Evolutionary conservation across 2,888 invertebrate genomes (phyloP).

Genomic region (Sinopyrophorus schimmeli): DNA sequence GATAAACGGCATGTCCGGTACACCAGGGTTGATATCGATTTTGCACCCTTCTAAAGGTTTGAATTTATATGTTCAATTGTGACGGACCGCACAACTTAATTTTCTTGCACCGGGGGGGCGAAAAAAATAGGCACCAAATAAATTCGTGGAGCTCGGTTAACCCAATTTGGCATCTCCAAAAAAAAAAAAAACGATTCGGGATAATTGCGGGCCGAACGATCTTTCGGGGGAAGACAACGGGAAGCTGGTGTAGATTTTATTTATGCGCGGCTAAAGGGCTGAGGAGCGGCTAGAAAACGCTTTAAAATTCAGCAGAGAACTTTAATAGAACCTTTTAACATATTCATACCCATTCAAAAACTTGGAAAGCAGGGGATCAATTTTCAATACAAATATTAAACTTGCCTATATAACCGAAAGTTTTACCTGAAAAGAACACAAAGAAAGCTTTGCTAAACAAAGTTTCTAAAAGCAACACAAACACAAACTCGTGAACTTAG

Average conservation of each 20-base stretch:
- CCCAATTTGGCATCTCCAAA: too few species aligned
- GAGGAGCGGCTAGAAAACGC: conserved; percentile 5
- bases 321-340: conserved; percentile 39
- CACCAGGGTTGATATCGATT: conserved; percentile 48
- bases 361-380: conserved; percentile 41
- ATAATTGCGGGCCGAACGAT: too few species aligned
- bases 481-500: conserved; percentile 15
- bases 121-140: too few species aligned
- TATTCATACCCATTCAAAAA: conserved; percentile 40
- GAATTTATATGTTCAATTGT: conserved; percentile 31
- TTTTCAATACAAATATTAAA: conserved; percentile 44
- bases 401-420: conserved; percentile 37
- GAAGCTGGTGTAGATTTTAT: too few species aligned
- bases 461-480: conserved; percentile 27
- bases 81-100: too few species aligned
- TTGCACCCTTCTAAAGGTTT: conserved; percentile 43
- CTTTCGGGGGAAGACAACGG: too few species aligned
- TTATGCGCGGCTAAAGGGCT: not conserved
- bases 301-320: conserved; percentile 30
- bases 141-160: too few species aligned
- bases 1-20: conserved; percentile 50
- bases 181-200: too few species aligned
- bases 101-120: too few species aligned
- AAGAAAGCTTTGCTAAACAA: conserved; percentile 27
- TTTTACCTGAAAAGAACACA: conserved; percentile 26